A percentile compares a stretch with the other conserved stretches of the same genome.
phyloP scores from a whole-genome alignment of 2,797 vertebrate species.

The Chaetodon trifasciatus region DNA sequence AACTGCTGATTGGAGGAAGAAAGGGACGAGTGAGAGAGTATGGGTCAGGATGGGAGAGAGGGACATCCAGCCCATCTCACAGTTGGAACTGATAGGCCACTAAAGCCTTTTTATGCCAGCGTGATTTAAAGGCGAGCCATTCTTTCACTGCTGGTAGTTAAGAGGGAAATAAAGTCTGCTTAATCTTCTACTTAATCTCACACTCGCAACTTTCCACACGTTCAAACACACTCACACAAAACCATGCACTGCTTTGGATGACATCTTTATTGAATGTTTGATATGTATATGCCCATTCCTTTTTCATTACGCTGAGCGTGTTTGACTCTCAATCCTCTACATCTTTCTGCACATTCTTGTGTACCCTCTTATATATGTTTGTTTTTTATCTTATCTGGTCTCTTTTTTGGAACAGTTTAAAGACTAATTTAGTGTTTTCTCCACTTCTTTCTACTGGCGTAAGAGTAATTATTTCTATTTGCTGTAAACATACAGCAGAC shows the following conservation, averaged over 20 bases:
- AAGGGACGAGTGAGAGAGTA: conserved; percentile 3
- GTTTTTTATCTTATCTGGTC: not conserved
- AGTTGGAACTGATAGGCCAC: conserved; percentile 33
- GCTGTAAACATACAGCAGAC: not conserved
- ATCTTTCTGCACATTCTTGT: not conserved
- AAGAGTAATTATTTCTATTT: not conserved
- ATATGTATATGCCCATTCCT: conserved; percentile 11
- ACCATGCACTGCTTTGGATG: not conserved
- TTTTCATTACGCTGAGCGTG: conserved; percentile 8
- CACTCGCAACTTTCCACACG: conserved; percentile 3
- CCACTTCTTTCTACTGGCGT: not conserved
- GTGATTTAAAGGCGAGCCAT: conserved; percentile 46
- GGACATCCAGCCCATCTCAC: not conserved
- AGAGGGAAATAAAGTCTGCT: conserved; percentile 56
- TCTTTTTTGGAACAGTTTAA: not conserved
- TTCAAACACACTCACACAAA: conserved; percentile 28
- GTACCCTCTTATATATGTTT: not conserved
- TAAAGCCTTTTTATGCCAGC: conserved; percentile 42
- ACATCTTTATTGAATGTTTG: conserved; percentile 38
- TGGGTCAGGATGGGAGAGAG: conserved; percentile 9
- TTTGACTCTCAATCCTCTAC: conserved; percentile 3
- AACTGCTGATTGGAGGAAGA: conserved; percentile 31
- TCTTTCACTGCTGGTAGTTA: conserved; percentile 52
- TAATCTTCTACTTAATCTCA: conserved; percentile 47
- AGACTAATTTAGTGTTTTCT: not conserved